phyloP scores from a whole-genome alignment of 1,140 invertebrate species.

The Oscheius sp. region DNA sequence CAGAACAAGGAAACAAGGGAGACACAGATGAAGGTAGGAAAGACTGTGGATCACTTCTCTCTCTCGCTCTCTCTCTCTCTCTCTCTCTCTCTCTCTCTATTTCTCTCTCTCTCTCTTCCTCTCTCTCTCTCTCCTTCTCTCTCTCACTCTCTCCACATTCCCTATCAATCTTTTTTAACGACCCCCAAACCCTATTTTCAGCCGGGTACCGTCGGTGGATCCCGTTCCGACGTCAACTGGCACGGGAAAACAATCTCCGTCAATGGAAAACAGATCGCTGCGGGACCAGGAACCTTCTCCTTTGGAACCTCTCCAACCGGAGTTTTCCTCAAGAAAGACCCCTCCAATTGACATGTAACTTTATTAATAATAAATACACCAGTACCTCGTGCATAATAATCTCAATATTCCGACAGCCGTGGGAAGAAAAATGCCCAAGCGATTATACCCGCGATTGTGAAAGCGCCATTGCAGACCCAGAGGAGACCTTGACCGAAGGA shows the following conservation, averaged over 20 bases:
- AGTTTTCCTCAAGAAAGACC: not conserved
- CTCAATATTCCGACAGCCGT: not conserved
- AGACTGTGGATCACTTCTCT: not conserved
- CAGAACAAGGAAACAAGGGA: not conserved
- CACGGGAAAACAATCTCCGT: constrained; percentile 24
- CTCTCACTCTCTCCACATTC: too few relatives aligned
- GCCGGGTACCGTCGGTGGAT: constrained; percentile 29
- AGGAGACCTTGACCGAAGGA: not conserved
- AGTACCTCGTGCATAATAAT: too few relatives aligned
- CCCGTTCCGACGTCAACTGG: constrained; percentile 30
- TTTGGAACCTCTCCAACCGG: constrained; percentile 34
- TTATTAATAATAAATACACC: not conserved
- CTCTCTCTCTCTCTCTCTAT: too few relatives aligned
- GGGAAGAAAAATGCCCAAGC: not conserved
- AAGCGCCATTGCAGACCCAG: not conserved
- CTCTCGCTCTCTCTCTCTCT: too few relatives aligned
- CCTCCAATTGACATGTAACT: not conserved
- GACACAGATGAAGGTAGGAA: not conserved
- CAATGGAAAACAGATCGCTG: constrained; percentile 32
- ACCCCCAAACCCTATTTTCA: not conserved
- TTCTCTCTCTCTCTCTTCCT: too few relatives aligned
- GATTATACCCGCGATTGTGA: not conserved
- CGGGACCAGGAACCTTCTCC: constrained; percentile 30
- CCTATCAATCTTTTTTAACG: not conserved
- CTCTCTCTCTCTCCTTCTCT: too few relatives aligned